Evolutionary conservation across 2,797 vertebrate species (phyloP).

Genomic region (Sebastes flavidus): DNA sequence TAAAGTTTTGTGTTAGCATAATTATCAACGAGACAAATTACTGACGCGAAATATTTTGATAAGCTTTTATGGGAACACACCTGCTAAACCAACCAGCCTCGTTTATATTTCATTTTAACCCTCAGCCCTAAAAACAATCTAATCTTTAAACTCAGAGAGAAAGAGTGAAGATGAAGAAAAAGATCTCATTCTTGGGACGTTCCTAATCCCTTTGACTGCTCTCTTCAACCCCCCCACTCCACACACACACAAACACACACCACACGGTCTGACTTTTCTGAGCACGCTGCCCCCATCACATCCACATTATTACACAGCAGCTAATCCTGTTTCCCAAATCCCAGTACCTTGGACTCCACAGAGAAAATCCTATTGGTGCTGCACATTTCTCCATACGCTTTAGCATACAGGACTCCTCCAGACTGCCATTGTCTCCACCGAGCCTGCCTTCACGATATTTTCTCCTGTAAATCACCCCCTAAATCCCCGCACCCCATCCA

Average conservation of each 20-base stretch:
- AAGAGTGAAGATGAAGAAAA: conserved; percentile 3
- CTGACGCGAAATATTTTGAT: background rate
- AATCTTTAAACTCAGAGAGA: conserved; percentile 55
- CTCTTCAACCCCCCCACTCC: conserved; percentile 18
- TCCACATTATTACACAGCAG: conserved; percentile 81
- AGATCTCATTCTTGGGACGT: conserved; percentile 52
- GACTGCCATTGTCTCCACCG: conserved; percentile 68
- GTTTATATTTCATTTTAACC: conserved; percentile 61
- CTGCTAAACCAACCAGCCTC: conserved; percentile 14
- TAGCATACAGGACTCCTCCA: conserved; percentile 62
- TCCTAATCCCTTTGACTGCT: conserved; percentile 64
- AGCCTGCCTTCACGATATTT: conserved; percentile 50
- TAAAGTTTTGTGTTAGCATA: background rate
- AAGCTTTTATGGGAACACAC: background rate
- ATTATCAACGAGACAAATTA: background rate
- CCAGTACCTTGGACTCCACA: conserved; percentile 75
- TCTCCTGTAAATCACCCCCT: conserved; percentile 50
- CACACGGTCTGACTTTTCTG: conserved; percentile 38
- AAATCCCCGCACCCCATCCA: conserved; percentile 53
- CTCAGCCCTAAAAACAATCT: conserved; percentile 60
- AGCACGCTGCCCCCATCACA: conserved; percentile 66
- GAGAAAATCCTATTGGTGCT: conserved; percentile 81
- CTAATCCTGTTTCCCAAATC: conserved; percentile 86
- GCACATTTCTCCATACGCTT: conserved; percentile 76
- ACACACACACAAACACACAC: conserved; percentile 16